These are phyloP conservation scores for Drosophila simulans DNA, from an alignment of 1,140 invertebrate genomes.

Conservation along the genomic window DNA sequence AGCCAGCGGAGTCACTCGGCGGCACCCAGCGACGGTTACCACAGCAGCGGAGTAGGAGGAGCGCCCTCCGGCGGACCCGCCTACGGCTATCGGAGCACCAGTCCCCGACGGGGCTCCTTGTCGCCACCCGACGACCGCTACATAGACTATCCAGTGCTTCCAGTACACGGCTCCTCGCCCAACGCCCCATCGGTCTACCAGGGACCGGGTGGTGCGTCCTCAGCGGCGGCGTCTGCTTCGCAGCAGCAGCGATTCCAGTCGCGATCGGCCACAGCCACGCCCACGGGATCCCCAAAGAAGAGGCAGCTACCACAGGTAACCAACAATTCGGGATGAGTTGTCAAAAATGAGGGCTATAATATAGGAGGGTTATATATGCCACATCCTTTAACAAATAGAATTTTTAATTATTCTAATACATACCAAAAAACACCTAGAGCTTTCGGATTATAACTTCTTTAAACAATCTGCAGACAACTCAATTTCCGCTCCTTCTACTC, in stretches of 20 bases:
- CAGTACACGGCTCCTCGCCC: constrained; percentile 70
- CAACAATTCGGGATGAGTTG: background rate
- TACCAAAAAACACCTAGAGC: no score
- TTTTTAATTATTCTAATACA: no score
- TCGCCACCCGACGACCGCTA: constrained; percentile 84
- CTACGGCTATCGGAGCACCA: constrained; percentile 82
- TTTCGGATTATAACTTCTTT: no score
- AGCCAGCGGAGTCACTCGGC: constrained; percentile 85
- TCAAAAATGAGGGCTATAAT: no score
- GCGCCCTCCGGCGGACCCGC: constrained; percentile 42
- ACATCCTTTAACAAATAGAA: no score
- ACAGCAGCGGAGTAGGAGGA: constrained; percentile 34
- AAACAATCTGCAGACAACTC: no score
- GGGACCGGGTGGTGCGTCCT: constrained; percentile 27
- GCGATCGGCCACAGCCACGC: constrained; percentile 95
- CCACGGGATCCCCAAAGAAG: constrained; percentile 97
- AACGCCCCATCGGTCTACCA: constrained; percentile 49
- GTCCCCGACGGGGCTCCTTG: constrained; percentile 80
- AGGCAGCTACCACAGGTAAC: constrained; percentile 95
- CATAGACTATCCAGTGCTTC: constrained; percentile 84
- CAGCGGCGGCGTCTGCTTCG: constrained; percentile 54
- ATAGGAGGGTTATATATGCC: no score
- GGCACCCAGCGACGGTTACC: constrained; percentile 84
- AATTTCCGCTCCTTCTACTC: no score
- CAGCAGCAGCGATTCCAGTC: constrained; percentile 89